Evolutionary conservation across 2,113 vertebrate species (phyloP).

Genomic region (Dipodomys merriami): DNA sequence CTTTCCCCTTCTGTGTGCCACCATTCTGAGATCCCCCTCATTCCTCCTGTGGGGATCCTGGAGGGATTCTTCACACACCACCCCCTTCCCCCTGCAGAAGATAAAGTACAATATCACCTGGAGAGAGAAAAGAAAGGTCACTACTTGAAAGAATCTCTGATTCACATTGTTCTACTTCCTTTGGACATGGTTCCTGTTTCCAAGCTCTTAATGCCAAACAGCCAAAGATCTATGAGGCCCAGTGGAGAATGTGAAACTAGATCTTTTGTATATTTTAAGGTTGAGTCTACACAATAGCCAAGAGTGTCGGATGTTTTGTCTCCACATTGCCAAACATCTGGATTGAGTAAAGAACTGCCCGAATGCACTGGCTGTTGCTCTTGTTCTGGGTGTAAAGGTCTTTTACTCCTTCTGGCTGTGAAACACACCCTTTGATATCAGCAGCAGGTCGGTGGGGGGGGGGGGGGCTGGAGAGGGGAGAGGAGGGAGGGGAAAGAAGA

Average conservation of each 20-base stretch:
- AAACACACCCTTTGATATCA: slow-evolving; percentile 67
- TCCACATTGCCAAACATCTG: slow-evolving; percentile 77
- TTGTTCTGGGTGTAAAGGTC: slow-evolving; percentile 41
- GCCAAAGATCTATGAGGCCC: slow-evolving; percentile 33
- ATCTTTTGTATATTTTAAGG: slow-evolving; percentile 71
- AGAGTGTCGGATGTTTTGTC: slow-evolving; percentile 79
- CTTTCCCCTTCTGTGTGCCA: background rate
- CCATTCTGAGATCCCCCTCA: fast-evolving
- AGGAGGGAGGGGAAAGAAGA: background rate
- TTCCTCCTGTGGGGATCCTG: too few relatives aligned
- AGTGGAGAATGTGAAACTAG: slow-evolving; percentile 62
- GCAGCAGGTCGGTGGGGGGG: slow-evolving; percentile 52
- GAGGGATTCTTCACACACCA: too few relatives aligned
- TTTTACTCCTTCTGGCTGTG: slow-evolving; percentile 66
- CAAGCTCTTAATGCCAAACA: slow-evolving; percentile 43
- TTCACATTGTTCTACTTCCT: background rate
- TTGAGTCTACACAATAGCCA: slow-evolving; percentile 65
- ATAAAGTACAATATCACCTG: background rate
- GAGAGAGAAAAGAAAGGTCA: slow-evolving; percentile 26
- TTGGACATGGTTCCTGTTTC: slow-evolving; percentile 27
- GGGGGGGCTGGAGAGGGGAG: too few relatives aligned
- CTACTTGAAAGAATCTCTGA: background rate
- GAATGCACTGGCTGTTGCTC: slow-evolving; percentile 51
- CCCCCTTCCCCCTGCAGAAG: background rate
- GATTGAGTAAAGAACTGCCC: slow-evolving; percentile 65